Base-by-base conservation (phyloP, 2,113 vertebrate genomes). In the Sialia sialis region DNA sequence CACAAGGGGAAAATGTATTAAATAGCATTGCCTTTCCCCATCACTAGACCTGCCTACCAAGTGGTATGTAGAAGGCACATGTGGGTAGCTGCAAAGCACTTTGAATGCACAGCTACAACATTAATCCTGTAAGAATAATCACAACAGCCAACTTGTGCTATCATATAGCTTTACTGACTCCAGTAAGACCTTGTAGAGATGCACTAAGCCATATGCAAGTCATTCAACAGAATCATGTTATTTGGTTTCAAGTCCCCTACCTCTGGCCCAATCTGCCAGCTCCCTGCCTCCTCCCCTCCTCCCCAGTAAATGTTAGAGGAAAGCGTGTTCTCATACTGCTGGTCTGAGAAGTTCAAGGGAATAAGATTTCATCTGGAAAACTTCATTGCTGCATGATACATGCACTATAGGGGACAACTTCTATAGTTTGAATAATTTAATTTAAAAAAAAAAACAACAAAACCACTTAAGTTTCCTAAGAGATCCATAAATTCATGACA, bases 11-110 rank as follows among this genome's bases (percentile, higher is more conserved):
- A 72, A 75, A 67, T 20, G 32, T 15, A 67, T 84, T 86, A 70
- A 80, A 80, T 17, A 66, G 49, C 34, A 52, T 4, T 76, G 75
- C 72, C 23, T 87, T 86, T 94, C 55, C 26, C 68, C 41, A 59
- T 48, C 78, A 44, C 83, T 72, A 78, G 52, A 84, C 76, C 39
- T 90, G 90, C 56, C 86, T 90, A 93, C 83, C 80, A 94, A 93
- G 43, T 39, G 51, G 27, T 34, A 52, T 0, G 0, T 48, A 32
- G 20, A 77, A 58, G 75, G 69, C 83, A 81, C 34, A 46, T 59
- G 87, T 23, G 64, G 52, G 30, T 3, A 95, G 36, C 64, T 92
- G 48, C 25, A 93, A 80, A 86, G 13, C 8, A 58, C 55, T 89
- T 56, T 21, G 73, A 88, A 90, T 90, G 74, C 90, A 88, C 34